Conservation (phyloP, 2,888 invertebrate species). For the Ochropleura plecta region DNA sequence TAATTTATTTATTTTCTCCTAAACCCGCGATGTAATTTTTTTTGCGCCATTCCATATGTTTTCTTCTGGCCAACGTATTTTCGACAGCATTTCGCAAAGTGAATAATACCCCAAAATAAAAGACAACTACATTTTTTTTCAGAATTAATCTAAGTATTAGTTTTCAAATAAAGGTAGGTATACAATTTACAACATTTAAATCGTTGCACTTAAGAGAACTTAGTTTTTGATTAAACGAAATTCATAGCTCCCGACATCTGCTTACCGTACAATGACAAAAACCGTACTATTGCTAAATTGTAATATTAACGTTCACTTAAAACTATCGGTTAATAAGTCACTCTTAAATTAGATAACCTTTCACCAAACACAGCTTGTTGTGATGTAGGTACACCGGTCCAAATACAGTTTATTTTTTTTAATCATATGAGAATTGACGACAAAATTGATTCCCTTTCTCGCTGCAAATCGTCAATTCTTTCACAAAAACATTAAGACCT, state of each 20-base stretch:
- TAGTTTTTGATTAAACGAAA: neutral
- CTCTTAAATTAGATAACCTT: slow-evolving; percentile 7
- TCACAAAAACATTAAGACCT: neutral
- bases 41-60: neutral
- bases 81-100: neutral
- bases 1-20: neutral
- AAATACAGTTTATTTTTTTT: too few relatives aligned
- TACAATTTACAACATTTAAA: neutral
- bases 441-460: neutral
- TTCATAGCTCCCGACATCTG: slow-evolving; percentile 25
- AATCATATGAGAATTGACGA: neutral
- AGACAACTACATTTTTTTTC: slow-evolving; percentile 2
- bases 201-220: slow-evolving; percentile 8
- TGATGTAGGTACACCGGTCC: neutral
- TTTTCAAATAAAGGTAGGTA: neutral
- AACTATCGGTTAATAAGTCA: slow-evolving; percentile 27
- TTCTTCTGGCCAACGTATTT: neutral
- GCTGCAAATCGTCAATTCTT: neutral
- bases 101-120: slow-evolving; percentile 1
- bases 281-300: slow-evolving; percentile 17
- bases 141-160: neutral
- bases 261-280: slow-evolving; percentile 29
- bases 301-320: slow-evolving; percentile 22
- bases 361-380: slow-evolving; percentile 25
- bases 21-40: neutral